Base-by-base conservation (phyloP, 2,113 vertebrate genomes). In the Nerophis ophidion region DNA sequence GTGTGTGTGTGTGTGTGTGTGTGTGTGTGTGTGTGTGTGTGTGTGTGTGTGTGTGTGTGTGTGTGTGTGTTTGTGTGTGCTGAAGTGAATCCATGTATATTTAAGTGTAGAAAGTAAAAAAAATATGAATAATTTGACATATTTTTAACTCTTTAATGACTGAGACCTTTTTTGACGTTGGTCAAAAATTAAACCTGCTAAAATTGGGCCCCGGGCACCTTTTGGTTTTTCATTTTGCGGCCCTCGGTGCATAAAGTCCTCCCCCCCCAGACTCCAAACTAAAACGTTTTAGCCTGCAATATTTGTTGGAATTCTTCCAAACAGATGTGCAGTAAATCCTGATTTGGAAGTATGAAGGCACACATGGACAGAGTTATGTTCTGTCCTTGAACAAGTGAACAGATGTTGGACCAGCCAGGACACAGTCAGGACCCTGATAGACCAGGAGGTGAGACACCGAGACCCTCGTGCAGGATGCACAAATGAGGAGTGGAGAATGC, bases 401-500 rank as follows among this genome's bases (percentile, higher is more conserved):
- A 63, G 36, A 71, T 79, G 67, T 81, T 63, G 70, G 68, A 82
- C 81, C 82, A 84, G 76, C 81, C 82, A 84, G 76, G 74, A 66
- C 67, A 72, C 9, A 4, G 61, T 60, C 71, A 73, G 64, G 38
- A 33, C 38, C 26, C 72, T 63, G 70, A 70, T 76, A 68, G 53
- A 77, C 59, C 73, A 72, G 68, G 68, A 56, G 58, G 52, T 17
- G 16, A 52, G 13, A 69, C 8, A 51, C 36, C 42, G 58, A 67
- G 15, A 42, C 57, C 52, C 5, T 13, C 7, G 45, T 36, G 8
- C 46, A 46, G 57, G 34, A 63, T 57, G 17, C 47, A 46, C 35
- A 63, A 60, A 38, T 56, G 17, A 38, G 49, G 17, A 63, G 60
- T 68, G 14, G 26, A 57, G 54, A 63, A 68, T 38, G 33, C 51